Base-by-base conservation (phyloP, 1,140 invertebrate genomes). In the Bombus terrestris region DNA sequence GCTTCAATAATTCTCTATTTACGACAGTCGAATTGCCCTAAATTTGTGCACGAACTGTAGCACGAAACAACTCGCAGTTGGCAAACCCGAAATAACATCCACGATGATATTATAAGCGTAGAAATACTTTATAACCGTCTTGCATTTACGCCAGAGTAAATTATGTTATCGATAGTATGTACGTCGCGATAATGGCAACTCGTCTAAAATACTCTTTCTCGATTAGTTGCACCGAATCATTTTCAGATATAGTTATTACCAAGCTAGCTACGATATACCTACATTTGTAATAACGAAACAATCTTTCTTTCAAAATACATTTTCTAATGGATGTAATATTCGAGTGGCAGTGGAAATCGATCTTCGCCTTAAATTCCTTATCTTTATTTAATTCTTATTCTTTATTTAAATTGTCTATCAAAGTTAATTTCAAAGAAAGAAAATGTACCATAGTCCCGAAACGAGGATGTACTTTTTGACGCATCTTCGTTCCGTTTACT, bases 1-100 rank as follows among this genome's bases (percentile, higher is more conserved):
- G 59, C 28, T 62, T n/a, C 59, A 4, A 62, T n/a, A 12, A 62
- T 62, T n/a, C 28, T n/a, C 28, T n/a, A 62, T n/a, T 43, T 32
- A 43, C 28, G 32, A 53, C 72, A 66, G 28, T 25, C 35, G 62
- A 43, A 53, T 77, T 32, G 73, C 18, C 66, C 75, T 79, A 79
- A 79, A 71, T 79, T 62, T 66, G 22, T 35, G 35, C 18, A 39
- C n/a, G 10, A 9, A n/a, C n/a, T 22, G 18, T 8, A 37, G 28
- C 32, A 35, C 66, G 64, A 41, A 79, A 79, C 82, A 79, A 62
- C 59, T 25, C 53, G 59, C 35, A 39, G 53, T 79, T 86, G 83
- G 73, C 87, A 86, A 89, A 83, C 87, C 47, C 47, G 86, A 89
- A 89, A 89, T 89, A 89, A 85, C 77, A 80, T 57, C 43, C 59